Evolutionary conservation across 1,140 invertebrate species (phyloP).

Genomic region (Cotesia chilonis): DNA sequence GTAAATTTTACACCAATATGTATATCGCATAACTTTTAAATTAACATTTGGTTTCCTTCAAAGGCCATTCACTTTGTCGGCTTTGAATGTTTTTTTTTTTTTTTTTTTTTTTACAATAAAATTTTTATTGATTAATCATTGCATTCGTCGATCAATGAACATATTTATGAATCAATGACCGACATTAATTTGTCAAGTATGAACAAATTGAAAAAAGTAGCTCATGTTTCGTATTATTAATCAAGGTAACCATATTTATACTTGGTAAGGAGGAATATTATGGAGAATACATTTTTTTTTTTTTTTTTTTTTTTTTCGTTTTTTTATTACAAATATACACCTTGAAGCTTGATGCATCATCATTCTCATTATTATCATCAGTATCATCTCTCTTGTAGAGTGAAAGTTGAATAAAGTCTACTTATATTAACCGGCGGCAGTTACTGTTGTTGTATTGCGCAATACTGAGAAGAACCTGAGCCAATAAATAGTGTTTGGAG

Average conservation of each 20-base stretch:
- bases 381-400: not conserved
- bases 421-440: not conserved
- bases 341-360: not conserved
- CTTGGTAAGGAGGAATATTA: too few relatives aligned
- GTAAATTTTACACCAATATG: constrained; percentile 1
- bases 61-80: too few relatives aligned
- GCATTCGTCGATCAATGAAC: constrained; percentile 1
- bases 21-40: not conserved
- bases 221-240: not conserved
- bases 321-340: too few relatives aligned
- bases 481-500: not conserved
- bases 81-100: not conserved
- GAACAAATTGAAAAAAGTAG: not conserved
- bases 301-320: too few relatives aligned
- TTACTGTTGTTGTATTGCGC: constrained; percentile 9
- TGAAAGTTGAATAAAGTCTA: not conserved
- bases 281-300: too few relatives aligned
- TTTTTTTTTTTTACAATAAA: not conserved
- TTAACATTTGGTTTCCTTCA: too few relatives aligned
- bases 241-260: too few relatives aligned
- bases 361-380: constrained; percentile 6
- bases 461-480: constrained; percentile 3
- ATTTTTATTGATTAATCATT: not conserved
- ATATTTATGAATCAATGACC: not conserved
- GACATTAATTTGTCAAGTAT: constrained; percentile 1